Evolutionary conservation across 1,140 invertebrate species (phyloP), one percentile per base, ranked within the genome.

Genomic region (Conus betulinus): DNA sequence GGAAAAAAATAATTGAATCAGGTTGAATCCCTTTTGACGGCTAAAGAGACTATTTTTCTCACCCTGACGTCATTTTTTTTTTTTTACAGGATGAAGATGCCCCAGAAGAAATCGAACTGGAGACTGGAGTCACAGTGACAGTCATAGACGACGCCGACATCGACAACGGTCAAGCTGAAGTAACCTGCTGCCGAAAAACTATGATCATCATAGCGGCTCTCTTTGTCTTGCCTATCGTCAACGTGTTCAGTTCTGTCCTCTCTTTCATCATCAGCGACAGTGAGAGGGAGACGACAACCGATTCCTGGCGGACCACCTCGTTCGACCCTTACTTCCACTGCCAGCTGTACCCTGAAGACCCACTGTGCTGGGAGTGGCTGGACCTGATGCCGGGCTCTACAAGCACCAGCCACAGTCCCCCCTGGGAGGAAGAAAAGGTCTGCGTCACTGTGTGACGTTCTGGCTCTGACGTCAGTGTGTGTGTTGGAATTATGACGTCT

Each of bases 51-150:
- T 39, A 39, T 39, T 39, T 39, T 39, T 39, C 39, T 1, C 39
- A 39, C 3, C 39, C 39, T 39, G 39, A 3, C 0, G 39, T 39
- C 39, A 39, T n/a, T n/a, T n/a, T 39, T 1, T 39, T 1, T 39
- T 39, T 0, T 39, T 39, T 15, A 5, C 51, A 81, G 79, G 79
- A 81, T 17, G 79, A 81, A 53, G 79, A 20, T 51, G 79, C 8
- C 39, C 79, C 79, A 52, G 79, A 81, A 55, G 79, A 81, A 81
- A 81, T 81, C 13, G 79, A 81, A 17, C 79, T 81, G 79, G 79
- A 55, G 6, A 81, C 79, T 0, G 79, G 79, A 17, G 39, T 53
- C 79, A 81, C 79, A 1, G 3, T 81, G 27, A 20, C 79, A 6
- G 79, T 81, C 13, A 55, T 81, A 10, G 17, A 39, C 13, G 51